Evolutionary conservation across 2,888 invertebrate species (phyloP).

Genomic region (Drosophila dives): DNA sequence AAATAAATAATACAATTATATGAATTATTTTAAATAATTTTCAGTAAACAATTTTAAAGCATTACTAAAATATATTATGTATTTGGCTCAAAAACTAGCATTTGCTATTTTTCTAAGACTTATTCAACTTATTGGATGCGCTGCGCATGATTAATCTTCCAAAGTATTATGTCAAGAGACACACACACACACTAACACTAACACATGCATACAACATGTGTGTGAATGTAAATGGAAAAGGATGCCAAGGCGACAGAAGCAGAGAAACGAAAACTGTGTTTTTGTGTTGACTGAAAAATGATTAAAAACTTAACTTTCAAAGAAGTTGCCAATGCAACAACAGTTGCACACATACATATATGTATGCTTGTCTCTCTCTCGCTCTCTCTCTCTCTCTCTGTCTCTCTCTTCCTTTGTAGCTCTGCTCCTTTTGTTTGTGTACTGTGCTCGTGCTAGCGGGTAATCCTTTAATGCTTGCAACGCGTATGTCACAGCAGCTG

Average conservation of each 20-base stretch:
- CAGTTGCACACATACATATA: constrained; percentile 11
- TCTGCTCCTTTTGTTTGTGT: neutral
- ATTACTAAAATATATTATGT: neutral
- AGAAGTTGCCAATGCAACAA: constrained; percentile 58
- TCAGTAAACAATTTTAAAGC: neutral
- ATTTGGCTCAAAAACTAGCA: neutral
- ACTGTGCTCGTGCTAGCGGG: constrained; percentile 43
- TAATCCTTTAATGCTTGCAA: constrained; percentile 72
- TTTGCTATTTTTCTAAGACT: constrained; percentile 35
- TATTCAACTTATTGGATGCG: constrained; percentile 59
- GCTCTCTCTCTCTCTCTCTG: constrained; percentile 4
- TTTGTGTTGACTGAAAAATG: constrained; percentile 65
- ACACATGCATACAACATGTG: constrained; percentile 1
- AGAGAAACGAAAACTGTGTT: constrained; percentile 30
- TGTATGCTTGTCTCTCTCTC: constrained; percentile 1
- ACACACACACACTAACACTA: neutral
- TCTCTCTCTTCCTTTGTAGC: constrained; percentile 7
- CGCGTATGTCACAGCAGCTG: constrained; percentile 73
- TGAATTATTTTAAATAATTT: too few relatives aligned
- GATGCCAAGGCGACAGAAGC: constrained; percentile 22
- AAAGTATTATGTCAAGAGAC: constrained; percentile 33
- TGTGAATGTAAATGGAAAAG: constrained; percentile 18
- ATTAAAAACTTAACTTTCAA: constrained; percentile 72
- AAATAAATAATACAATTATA: neutral
- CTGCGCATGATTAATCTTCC: constrained; percentile 67